These are phyloP conservation scores for Drosophila setosimentum DNA, from an alignment of 2,888 invertebrate genomes.

Conservation along the genomic window DNA sequence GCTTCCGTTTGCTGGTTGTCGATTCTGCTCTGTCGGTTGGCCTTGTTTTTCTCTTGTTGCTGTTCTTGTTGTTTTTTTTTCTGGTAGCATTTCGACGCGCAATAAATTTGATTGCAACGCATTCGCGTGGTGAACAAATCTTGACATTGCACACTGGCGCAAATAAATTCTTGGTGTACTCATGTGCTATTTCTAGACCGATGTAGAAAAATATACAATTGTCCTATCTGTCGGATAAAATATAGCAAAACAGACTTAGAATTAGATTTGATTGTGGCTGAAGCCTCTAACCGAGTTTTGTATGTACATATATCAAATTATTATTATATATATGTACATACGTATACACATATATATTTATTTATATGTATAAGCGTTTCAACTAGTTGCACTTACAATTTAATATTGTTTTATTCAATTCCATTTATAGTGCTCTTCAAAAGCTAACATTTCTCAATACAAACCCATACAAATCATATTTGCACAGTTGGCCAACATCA, in stretches of 20 bases:
- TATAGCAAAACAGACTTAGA: not conserved
- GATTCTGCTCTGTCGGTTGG: conserved; percentile 35
- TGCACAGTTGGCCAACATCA: conserved; percentile 1
- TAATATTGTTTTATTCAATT: not conserved
- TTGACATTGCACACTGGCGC: conserved; percentile 34
- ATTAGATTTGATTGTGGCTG: not conserved
- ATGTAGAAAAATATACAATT: not conserved
- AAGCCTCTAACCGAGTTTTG: not conserved
- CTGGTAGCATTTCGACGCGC: conserved; percentile 55
- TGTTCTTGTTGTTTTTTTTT: conserved; percentile 29
- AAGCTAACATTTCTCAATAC: not conserved
- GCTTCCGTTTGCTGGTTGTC: conserved; percentile 46
- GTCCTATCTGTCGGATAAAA: not conserved
- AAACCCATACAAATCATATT: conserved; percentile 1
- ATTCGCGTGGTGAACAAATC: conserved; percentile 58
- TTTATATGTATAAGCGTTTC: not conserved
- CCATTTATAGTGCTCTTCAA: not conserved
- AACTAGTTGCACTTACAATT: not conserved
- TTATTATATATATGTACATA: not conserved
- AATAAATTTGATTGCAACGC: conserved; percentile 72
- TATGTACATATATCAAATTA: not conserved
- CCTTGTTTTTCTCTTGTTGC: conserved; percentile 12
- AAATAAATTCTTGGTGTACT: not conserved
- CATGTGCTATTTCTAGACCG: not conserved
- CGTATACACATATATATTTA: not conserved